These are phyloP conservation scores for Orchesella cincta DNA, from an alignment of 1,140 invertebrate genomes.

Conservation along the genomic window DNA sequence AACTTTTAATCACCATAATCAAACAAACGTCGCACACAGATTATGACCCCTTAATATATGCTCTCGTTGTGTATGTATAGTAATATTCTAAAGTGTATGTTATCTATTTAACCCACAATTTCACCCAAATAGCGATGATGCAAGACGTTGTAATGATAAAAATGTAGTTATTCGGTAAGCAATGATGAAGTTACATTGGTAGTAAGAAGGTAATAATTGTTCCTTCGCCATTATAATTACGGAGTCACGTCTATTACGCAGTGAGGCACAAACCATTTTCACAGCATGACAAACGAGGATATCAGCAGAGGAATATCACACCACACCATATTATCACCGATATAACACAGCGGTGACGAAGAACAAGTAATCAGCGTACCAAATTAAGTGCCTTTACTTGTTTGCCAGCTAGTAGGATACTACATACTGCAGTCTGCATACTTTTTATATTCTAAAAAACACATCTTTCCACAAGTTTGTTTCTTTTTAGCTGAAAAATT, in stretches of 20 bases:
- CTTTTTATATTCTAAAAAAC: not conserved
- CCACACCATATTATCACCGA: conserved; percentile 22
- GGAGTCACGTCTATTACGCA: not conserved
- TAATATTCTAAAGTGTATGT: not conserved
- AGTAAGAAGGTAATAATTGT: not conserved
- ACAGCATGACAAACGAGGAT: conserved; percentile 26
- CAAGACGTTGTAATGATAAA: not conserved
- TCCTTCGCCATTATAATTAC: conserved; percentile 14
- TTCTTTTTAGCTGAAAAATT: not conserved
- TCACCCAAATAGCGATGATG: not conserved
- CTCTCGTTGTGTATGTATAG: not conserved
- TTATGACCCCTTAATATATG: not conserved
- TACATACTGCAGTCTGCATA: not conserved
- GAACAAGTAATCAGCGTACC: not conserved
- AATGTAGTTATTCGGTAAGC: not conserved
- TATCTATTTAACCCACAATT: not conserved
- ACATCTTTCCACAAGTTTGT: no score
- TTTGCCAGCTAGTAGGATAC: not conserved
- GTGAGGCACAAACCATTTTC: conserved; percentile 9
- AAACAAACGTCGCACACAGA: not conserved
- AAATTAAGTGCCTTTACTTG: not conserved
- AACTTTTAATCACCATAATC: not conserved
- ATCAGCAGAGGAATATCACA: conserved; percentile 6
- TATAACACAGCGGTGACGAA: conserved; percentile 13
- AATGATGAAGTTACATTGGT: not conserved